Conservation (phyloP, 2,888 invertebrate species). For the Thera britannica region DNA sequence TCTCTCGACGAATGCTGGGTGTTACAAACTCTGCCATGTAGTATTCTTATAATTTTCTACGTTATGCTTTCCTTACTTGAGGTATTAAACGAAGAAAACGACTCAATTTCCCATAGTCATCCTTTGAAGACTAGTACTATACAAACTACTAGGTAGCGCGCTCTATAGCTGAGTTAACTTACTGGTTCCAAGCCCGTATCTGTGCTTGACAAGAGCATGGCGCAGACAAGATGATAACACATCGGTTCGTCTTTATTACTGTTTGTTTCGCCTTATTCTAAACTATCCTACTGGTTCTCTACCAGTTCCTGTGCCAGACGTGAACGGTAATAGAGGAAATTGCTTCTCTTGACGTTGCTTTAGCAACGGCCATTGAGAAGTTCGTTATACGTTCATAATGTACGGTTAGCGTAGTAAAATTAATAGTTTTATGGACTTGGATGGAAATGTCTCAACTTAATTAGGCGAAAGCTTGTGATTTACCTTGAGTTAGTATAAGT, state of each 20-base stretch:
- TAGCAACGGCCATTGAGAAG: constrained; percentile 20
- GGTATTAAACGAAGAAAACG: too few relatives aligned
- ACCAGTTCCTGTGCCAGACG: constrained; percentile 7
- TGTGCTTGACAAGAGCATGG: neutral
- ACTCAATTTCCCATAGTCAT: too few relatives aligned
- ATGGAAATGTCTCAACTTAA: constrained; percentile 14
- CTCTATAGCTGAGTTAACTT: too few relatives aligned
- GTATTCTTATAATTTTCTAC: too few relatives aligned
- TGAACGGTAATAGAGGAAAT: constrained; percentile 24
- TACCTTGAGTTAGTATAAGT: neutral
- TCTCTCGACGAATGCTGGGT: too few relatives aligned
- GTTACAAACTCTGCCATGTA: too few relatives aligned
- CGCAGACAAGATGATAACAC: neutral
- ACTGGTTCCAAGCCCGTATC: too few relatives aligned
- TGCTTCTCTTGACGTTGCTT: constrained; percentile 21
- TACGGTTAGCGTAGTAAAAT: constrained; percentile 17
- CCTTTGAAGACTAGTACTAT: too few relatives aligned
- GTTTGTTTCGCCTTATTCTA: neutral
- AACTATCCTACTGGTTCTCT: constrained; percentile 10
- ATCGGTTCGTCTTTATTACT: neutral
- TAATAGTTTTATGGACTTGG: constrained; percentile 11
- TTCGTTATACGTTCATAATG: constrained; percentile 18
- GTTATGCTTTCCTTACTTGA: too few relatives aligned
- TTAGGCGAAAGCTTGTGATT: constrained; percentile 10
- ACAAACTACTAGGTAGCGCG: too few relatives aligned